Base-by-base conservation (phyloP, 2,113 vertebrate species). In the Burhinus bistriatus region DNA sequence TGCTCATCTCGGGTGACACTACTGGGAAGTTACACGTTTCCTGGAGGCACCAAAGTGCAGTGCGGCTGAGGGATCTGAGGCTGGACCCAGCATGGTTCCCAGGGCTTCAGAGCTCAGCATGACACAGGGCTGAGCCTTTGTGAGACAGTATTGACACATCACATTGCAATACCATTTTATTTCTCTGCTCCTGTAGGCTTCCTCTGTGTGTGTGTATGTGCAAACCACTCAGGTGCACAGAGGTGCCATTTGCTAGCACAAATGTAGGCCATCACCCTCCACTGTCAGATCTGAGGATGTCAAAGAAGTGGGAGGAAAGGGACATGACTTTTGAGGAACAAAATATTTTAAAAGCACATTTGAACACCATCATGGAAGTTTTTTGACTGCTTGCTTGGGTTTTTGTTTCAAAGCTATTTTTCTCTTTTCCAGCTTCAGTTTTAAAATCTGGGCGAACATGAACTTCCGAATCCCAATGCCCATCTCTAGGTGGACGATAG, bases 161-260 rank as follows among this genome's bases (percentile, higher is more conserved):
- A 32, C 12, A 3, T 5, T 40, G 29, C 11, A 58, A 59, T 23
- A 49, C 4, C 9, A 32, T 16, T 42, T 38, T 9, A 49, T 58
- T 72, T 59, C 19, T 78, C 20, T 47, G 2, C 3, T 14, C 6
- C 6, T 0, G 0, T 6, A 30, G 25, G 14, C 19, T 79, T 68
- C 15, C 6, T 17, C 1, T 1, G 0, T 11, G 5, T 17, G 4
- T 21, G 12, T 17, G 14, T 36, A 20, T 10, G 9, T n/a, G n/a
- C 44, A 78, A 73, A 52, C 6, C 9, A 30, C 18, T 77, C 11
- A 21, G 14, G 16, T 38, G 9, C 18, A 38, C 20, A 79, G 15
- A 34, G 8, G 7, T 64, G 15, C 0, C 15, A 9, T 75, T 84
- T 81, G 49, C 32, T 30, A 65, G 15, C 12, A 16, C 13, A 87